Base-by-base conservation (phyloP, 2,113 vertebrate genomes). In the Morphnarchus princeps region DNA sequence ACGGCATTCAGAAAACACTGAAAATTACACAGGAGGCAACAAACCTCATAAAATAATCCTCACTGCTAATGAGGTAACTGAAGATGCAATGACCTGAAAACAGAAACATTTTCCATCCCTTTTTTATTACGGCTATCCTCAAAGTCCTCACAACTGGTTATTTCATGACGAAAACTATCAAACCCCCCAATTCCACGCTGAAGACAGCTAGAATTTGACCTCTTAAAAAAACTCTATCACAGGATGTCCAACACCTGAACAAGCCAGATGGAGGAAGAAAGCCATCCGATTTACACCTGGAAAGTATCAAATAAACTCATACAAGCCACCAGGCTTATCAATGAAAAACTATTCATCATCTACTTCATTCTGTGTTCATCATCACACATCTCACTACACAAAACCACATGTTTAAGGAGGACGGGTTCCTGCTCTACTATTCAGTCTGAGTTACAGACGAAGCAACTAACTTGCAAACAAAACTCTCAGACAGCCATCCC, bases 151-250 rank as follows among this genome's bases (percentile, higher is more conserved):
- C 47, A 24, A 18, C 12, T 12, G 43, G 11, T 18, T 82, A 26
- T 49, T 79, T 21, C 31, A 22, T 0, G 3, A 22, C 4, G 18
- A 21, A 40, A 89, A 63, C 31, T 1, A 47, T 4, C 36, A 52
- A 21, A 12, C 1, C 13, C 58, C 10, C 67, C 0, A 20, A 50
- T 7, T 17, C 49, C 36, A 5, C 0, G 13, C 65, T 72, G 73
- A 36, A 69, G 49, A 58, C 90, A 61, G 77, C 36, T 36, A 63
- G 19, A 45, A 19, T 32, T 22, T 69, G 81, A 89, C 77, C 72
- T 72, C 90, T 54, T 36, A 40, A 61, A 57, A 42, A 66, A 49
- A 9, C 66, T 63, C 69, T 1, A 10, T 20, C 52, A 26, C 63
- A 43, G 59, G 76, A 82, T 77, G 71, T n/a, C 58, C 49, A n/a